phyloP scores from a whole-genome alignment of 92 coral and sea anemone species.

The Micromussa lordhowensis region DNA sequence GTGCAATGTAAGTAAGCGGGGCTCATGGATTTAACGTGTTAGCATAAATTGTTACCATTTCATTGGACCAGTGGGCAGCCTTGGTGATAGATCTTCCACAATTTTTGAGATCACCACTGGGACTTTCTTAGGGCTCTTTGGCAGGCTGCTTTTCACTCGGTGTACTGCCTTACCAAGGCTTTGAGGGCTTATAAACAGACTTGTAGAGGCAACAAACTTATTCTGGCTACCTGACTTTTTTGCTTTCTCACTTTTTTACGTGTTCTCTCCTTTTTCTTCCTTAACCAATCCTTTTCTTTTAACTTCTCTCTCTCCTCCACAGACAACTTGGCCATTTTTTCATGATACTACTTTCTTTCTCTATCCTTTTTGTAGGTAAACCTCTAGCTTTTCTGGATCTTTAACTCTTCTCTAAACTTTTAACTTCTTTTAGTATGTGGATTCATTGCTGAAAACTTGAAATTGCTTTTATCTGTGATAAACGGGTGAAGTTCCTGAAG shows the following conservation, averaged over 20 bases:
- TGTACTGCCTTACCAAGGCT: conserved; percentile 2
- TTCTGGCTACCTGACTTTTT: not conserved
- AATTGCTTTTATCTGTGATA: not conserved
- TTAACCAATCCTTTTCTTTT: not conserved
- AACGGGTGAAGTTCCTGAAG: conserved; percentile 7
- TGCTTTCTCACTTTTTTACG: not conserved
- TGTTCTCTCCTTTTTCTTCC: not conserved
- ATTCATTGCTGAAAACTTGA: not conserved
- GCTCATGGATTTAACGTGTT: no score
- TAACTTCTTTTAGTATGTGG: conserved; percentile 9
- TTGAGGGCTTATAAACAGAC: conserved; percentile 11
- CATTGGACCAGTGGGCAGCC: no score
- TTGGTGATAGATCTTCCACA: conserved; percentile 1
- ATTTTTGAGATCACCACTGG: not conserved
- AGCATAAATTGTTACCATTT: no score
- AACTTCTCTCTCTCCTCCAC: conserved; percentile 12
- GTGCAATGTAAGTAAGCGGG: no score
- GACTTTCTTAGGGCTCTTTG: conserved; percentile 6
- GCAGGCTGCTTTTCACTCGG: not conserved
- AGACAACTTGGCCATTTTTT: conserved; percentile 25
- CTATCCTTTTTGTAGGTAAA: conserved; percentile 1
- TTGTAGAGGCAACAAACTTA: not conserved
- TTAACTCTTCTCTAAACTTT: not conserved
- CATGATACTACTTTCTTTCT: conserved; percentile 31
- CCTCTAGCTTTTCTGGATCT: conserved; percentile 8